Percentiles rank a stretch among this genome's conserved stretches.
Conservation (phyloP, 2,888 invertebrate genomes). For the Drosophila leonis region DNA sequence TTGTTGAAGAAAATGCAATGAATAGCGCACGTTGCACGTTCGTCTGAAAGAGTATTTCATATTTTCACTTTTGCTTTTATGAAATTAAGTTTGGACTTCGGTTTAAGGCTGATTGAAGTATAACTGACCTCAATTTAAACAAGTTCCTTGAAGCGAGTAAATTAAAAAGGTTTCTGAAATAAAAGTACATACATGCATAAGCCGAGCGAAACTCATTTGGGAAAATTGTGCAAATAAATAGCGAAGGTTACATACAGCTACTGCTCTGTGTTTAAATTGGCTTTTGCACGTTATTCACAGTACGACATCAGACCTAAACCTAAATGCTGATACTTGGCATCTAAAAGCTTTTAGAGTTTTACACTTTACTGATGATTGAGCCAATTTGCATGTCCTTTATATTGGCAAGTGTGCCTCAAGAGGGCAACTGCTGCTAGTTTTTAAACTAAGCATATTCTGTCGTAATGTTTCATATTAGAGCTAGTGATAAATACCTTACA, state of each 20-base stretch:
- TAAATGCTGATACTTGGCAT: not conserved
- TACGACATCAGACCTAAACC: not conserved
- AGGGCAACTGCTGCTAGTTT: not conserved
- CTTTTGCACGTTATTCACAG: not conserved
- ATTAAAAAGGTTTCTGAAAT: slow-evolving; percentile 43
- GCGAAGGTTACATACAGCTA: slow-evolving; percentile 1
- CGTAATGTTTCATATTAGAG: not conserved
- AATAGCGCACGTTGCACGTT: slow-evolving; percentile 15
- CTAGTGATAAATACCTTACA: not conserved
- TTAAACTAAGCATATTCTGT: not conserved
- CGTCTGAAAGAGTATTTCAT: slow-evolving; percentile 28
- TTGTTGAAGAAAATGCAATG: slow-evolving; percentile 21
- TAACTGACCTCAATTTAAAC: slow-evolving; percentile 30
- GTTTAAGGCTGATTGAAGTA: slow-evolving; percentile 35
- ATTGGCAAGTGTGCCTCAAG: not conserved
- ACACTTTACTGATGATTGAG: slow-evolving; percentile 14
- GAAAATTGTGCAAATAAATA: slow-evolving; percentile 24
- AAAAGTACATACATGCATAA: slow-evolving; percentile 21
- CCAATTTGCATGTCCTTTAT: slow-evolving; percentile 11
- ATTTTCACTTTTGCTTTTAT: slow-evolving; percentile 24
- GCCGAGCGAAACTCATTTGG: slow-evolving; percentile 33
- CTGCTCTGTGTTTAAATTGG: not conserved
- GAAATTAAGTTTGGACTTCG: slow-evolving; percentile 25
- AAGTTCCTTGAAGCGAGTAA: slow-evolving; percentile 19
- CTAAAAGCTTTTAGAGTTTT: not conserved